phyloP scores from a whole-genome alignment of 2,113 vertebrate species.

The Oryctolagus cuniculus region mOryCun1.1 NC_091449.1:36669501-36670000 shows the following conservation, averaged over 20 bases:
- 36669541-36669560: background rate
- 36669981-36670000: background rate
- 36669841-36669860: background rate
- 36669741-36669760: slow-evolving; percentile 20
- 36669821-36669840: background rate
- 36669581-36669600: background rate
- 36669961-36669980: background rate
- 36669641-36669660: background rate
- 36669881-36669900: background rate
- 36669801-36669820: background rate
- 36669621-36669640: background rate
- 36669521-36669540: background rate
- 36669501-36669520: background rate
- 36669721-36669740: slow-evolving; percentile 29
- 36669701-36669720: slow-evolving; percentile 19
- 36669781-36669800: slow-evolving; percentile 48
- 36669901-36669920: slow-evolving; percentile 46
- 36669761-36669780: background rate
- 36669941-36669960: background rate
- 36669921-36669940: background rate
- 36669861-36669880: slow-evolving; percentile 3
- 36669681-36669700: background rate
- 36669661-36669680: background rate
- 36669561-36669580: background rate
- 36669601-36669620: background rate